Evolutionary conservation across 2,888 invertebrate species (phyloP), one percentile per base, ranked within the genome.

Genomic region (Caenorhabditis sulstoni): DNA sequence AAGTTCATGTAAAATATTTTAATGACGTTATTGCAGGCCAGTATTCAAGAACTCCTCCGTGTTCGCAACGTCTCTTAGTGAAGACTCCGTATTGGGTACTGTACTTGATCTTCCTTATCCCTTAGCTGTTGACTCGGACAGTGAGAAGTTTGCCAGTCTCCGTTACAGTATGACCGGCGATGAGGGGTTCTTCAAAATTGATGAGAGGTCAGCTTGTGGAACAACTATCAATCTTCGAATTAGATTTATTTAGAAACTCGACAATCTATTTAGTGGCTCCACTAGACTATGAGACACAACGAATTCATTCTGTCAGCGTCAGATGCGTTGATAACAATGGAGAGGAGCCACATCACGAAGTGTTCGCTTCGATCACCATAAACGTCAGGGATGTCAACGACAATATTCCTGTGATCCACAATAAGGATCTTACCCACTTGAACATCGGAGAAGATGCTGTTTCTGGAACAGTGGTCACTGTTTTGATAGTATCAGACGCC

Each of bases 51-150:
- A 84, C 62, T 52, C 67, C 0, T 82, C 82, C 1, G 59, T 66
- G 1, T 84, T 84, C 66, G 58, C 59, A 0, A 68, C 71, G 1
- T 53, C 20, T 0, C 39, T 82, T n/a, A n/a, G 39, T 0, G 84
- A 84, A 23, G 71, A 66, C 22, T 52, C 78, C 0, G 65, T 66
- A 0, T 47, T 75, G 35, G 82, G 84, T 11, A 76, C 81, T 1
- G 64, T 81, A 14, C 75, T 84, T 8, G 73, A 79, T 39, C 66
- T 84, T 45, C 81, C 81, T 67, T 84, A 84, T 49, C 84, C 84
- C 3, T 67, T 84, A 73, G 84, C 84, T 1, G 78, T 71, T 8
- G 82, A 82, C 52, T 65, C 35, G 16, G 84, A 84, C 47, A 57
- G 50, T 29, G 77, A 75, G 9, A 71, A 67, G 11, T 78, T 77